Base-by-base conservation (phyloP, 2,113 vertebrate species). In the Neolamprologus kungweensis region DNA sequence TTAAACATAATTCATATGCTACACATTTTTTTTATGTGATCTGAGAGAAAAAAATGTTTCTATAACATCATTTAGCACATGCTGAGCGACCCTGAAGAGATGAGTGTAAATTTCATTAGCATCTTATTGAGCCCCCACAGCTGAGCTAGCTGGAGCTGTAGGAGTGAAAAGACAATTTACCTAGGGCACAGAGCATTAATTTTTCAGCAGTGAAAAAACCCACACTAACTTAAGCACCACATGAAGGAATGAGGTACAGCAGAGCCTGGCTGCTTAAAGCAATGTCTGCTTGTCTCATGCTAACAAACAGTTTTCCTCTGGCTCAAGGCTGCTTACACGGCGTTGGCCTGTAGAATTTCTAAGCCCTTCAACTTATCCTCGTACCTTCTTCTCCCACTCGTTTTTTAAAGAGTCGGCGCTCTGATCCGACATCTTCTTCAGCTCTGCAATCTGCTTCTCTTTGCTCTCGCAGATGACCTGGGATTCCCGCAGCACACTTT, bases 341-440 rank as follows among this genome's bases (percentile, higher is more conserved):
- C 42, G 50, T 16, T 79, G 82, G 87, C 73, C 84, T 83, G 82
- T 71, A 89, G 71, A 86, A 85, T 47, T 79, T 84, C 45, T 83
- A 79, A 89, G 84, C 57, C 90, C 82, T 89, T 90, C 87, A 87
- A 93, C 88, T 92, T 84, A 19, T 89, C 80, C 86, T 86, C 92
- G 90, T 97, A 99, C 98, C 98, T 97, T 99, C 93, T 98, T 99
- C 94, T 99, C 98, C 97, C 97, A 99, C 75, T 98, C 97, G 2
- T 98, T 98, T 94, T 96, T 98, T 92, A 99, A 87, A 87, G 94
- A 97, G 40, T 98, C 98, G 5, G 84, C 80, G 89, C 97, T 98
- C 86, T 98, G 97, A 89, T 98, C 98, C 71, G 97, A 97, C 94
- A 98, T 96, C 94, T 97, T 99, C 96, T 97, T 99, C 89, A 99